Base-by-base conservation (phyloP, 2,888 invertebrate species). In the Scotopteryx bipunctaria region DNA sequence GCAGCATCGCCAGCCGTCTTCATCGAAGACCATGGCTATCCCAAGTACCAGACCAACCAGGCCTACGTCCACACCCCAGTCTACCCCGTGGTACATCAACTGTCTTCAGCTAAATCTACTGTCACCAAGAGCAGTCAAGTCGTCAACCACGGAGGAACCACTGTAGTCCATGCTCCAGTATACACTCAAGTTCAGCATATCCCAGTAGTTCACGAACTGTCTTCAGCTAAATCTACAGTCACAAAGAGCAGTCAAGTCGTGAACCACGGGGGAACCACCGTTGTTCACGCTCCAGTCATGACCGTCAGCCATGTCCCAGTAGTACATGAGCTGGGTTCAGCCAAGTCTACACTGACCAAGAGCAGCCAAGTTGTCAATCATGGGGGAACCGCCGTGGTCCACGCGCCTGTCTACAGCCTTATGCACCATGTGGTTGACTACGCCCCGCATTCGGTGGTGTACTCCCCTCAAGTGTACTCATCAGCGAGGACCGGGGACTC, bases 341-440 rank as follows among this genome's bases (percentile, higher is more conserved):
- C 66, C 3, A 58, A 43, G 48, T 60, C 33, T 9, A 64, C 62
- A 1, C 41, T 56, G 13, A 61, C 59, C 1, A 63, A 53, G 40
- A 72, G 83, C 77, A 75, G 84, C 73, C 68, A 81, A 67, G 56
- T 84, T 0, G 73, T 89, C 67, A 66, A 72, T 61, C 77, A 79
- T 21, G 74, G 74, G 1, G 64, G 74, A 5, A 68, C 74, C 1
- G 57, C 73, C 19, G 47, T 68, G 6, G 54, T 69, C 0, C 68
- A 70, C 9, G 47, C 69, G 6, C 59, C 69, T 0, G 57, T 49
- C 8, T 37, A 49, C 49, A 43, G 43, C 1, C 49, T 42, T 1
- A 33, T 57, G 9, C 55, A 59, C 15, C 35, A 53, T 19, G 37
- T 40, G 17, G 17, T 15, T n/a, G 41, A 41, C 27, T 32, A 42